These are phyloP conservation scores for Acrobasis repandana DNA, from an alignment of 2,888 invertebrate species.

Conservation along the genomic window DNA sequence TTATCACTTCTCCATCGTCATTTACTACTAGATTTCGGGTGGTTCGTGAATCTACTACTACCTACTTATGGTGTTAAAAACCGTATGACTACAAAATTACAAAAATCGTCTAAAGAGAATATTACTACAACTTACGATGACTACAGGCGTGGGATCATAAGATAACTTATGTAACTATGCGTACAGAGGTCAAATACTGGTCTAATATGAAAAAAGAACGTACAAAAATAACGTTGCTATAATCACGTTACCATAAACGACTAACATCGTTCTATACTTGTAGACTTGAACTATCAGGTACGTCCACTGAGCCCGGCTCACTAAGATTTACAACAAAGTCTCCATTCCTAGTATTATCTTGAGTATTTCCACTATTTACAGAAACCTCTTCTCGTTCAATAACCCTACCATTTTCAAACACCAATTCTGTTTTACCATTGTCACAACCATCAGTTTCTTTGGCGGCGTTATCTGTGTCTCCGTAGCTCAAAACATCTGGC, in stretches of 20 bases:
- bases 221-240: conserved; percentile 13
- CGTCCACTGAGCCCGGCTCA: not conserved
- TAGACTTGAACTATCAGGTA: conserved; percentile 9
- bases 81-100: conserved; percentile 33
- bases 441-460: conserved; percentile 11
- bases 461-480: not conserved
- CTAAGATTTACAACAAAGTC: conserved; percentile 6
- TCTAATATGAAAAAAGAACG: conserved; percentile 13
- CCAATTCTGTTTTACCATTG: conserved; percentile 12
- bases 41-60: conserved; percentile 5
- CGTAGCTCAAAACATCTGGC: not conserved
- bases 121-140: not conserved
- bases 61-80: conserved; percentile 24
- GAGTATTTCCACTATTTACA: conserved; percentile 8
- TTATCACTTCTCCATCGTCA: not conserved
- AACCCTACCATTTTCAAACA: conserved; percentile 36
- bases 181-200: conserved; percentile 11
- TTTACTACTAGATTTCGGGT: conserved; percentile 1
- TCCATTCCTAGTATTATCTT: not conserved
- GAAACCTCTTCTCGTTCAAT: conserved; percentile 31
- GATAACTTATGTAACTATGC: not conserved
- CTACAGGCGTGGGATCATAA: conserved; percentile 11
- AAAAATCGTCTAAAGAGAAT: conserved; percentile 28
- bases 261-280: not conserved
- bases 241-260: not conserved